Evolutionary conservation across 1,140 invertebrate species (phyloP).

Genomic region (Dendroctonus ponderosae): DNA sequence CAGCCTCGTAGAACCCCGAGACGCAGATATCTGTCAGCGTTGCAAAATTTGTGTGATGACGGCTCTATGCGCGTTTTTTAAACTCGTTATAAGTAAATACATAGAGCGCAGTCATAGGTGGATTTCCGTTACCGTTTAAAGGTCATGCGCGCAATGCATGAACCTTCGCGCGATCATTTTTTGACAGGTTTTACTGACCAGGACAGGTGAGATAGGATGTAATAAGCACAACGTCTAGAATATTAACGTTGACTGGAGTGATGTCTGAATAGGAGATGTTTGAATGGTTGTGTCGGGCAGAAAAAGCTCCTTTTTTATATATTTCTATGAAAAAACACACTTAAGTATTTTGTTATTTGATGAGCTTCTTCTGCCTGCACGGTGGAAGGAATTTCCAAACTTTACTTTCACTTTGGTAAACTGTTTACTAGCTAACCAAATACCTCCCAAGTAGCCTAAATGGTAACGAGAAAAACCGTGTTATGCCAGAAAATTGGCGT

Average conservation of each 20-base stretch:
- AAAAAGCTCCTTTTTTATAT: no score
- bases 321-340: no score
- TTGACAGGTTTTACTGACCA: slow-evolving; percentile 41
- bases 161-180: slow-evolving; percentile 48
- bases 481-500: no score
- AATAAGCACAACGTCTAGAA: slow-evolving; percentile 16
- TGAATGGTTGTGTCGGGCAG: no score
- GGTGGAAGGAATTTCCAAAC: no score
- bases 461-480: no score
- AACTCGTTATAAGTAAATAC: slow-evolving; percentile 33
- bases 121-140: slow-evolving; percentile 33
- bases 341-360: no score
- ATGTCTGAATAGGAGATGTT: background rate
- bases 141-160: slow-evolving; percentile 50
- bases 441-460: no score
- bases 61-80: slow-evolving; percentile 39
- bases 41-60: slow-evolving; percentile 41
- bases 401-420: no score
- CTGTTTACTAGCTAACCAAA: no score
- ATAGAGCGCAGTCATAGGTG: slow-evolving; percentile 15
- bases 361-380: no score
- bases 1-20: slow-evolving; percentile 44
- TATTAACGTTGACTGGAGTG: background rate
- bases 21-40: slow-evolving; percentile 20
- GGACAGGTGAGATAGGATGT: slow-evolving; percentile 47